These are phyloP conservation scores for Oedothorax gibbosus DNA, from an alignment of 1,140 invertebrate genomes.

Conservation along the genomic window DNA sequence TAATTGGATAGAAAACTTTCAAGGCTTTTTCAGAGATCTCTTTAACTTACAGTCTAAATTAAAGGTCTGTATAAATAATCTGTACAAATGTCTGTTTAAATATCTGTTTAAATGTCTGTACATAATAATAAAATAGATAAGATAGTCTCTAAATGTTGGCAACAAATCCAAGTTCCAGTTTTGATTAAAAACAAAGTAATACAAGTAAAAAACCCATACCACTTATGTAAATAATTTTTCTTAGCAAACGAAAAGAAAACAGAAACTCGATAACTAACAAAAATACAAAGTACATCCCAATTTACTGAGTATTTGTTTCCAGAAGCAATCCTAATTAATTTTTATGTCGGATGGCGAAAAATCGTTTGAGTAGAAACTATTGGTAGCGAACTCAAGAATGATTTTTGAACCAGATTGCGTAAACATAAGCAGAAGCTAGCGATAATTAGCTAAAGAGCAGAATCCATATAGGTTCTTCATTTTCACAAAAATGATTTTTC, in stretches of 20 bases:
- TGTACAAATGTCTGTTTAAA: no score
- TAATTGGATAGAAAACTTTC: no score
- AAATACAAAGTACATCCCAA: conserved; percentile 29
- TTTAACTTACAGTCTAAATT: no score
- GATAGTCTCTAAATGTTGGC: background rate
- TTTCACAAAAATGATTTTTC: conserved; percentile 45
- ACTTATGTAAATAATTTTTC: no score
- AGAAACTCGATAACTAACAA: no score
- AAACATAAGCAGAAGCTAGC: conserved; percentile 15
- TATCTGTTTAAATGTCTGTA: no score
- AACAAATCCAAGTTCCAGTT: background rate
- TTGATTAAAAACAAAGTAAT: background rate
- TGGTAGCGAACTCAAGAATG: conserved; percentile 1
- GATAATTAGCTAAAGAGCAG: conserved; percentile 40
- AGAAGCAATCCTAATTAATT: conserved; percentile 47
- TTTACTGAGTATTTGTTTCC: conserved; percentile 43
- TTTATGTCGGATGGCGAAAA: conserved; percentile 21
- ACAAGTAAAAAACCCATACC: conserved; percentile 16
- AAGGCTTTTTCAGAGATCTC: no score
- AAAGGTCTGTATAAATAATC: no score
- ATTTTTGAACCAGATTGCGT: conserved; percentile 43
- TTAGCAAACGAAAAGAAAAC: no score
- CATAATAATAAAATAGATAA: background rate
- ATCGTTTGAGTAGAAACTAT: conserved; percentile 38
- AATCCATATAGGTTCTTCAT: conserved; percentile 57